Evolutionary conservation across 2,888 invertebrate species (phyloP), one percentile per base, ranked within the genome.

Genomic region (Epiblema foenella): DNA sequence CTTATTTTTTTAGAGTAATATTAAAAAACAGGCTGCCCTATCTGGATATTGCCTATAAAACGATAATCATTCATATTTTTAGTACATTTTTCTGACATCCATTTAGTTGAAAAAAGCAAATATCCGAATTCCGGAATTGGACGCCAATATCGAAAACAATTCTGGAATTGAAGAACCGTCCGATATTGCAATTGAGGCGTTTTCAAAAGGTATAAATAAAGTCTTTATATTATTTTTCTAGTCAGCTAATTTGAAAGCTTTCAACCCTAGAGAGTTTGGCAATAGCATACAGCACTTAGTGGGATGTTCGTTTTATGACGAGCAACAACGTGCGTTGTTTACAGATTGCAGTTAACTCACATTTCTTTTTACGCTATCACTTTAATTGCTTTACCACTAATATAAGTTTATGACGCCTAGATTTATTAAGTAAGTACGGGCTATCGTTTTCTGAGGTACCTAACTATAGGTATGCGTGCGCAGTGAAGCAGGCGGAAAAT

Each of bases 241-340:
- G 1, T 17, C 51, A 51, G 17, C 17, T 2, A 9, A 12, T 59
- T 20, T 42, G 15, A 10, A 60, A 51, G 18, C 33, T 39, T 52
- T 11, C 68, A 62, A 46, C 70, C 70, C 70, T 70, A 17, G 0
- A 24, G 15, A 24, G 20, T 60, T 69, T 12, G 58, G 54, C 52
- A 54, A 54, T 52, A 60, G 37, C 49, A 59, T 65, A 65, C 59
- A 46, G 54, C 64, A 70, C 70, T 70, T 70, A 70, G 65, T 54
- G 17, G 42, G 52, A 65, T 65, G 65, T 65, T 54, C 54, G 46
- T 65, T 70, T 70, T 70, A 70, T 70, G 70, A 70, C 70, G 33
- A 54, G 54, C 18, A 54, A 42, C 59, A 46, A 65, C 70, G 70
- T 70, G 70, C 29, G 54, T 17, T 17, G 70, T 59, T 54, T 54